A percentile compares a stretch with the other conserved stretches of the same genome.
These are phyloP conservation scores for Illadopsis cleaveri DNA, from an alignment of 2,113 vertebrate genomes.

Conservation along the genomic window DNA sequence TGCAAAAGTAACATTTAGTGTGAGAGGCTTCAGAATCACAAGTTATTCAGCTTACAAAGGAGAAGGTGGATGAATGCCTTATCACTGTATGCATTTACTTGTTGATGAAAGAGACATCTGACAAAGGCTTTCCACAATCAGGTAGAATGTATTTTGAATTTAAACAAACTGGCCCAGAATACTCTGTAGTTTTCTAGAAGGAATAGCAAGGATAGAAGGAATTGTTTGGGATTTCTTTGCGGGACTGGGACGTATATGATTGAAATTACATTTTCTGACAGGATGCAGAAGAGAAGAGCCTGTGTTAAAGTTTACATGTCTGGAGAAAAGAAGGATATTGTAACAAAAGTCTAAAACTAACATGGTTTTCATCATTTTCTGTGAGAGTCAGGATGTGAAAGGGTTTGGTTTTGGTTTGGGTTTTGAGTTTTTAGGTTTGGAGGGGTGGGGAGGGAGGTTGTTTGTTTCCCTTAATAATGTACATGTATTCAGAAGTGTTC, in stretches of 20 bases:
- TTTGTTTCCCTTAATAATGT: background rate
- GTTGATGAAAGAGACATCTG: background rate
- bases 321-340: background rate
- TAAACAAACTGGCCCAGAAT: background rate
- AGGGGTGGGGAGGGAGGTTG: accelerated
- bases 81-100: background rate
- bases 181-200: background rate
- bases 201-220: background rate
- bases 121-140: background rate
- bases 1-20: background rate
- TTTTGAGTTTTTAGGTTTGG: no score
- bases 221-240: background rate
- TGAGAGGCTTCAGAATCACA: background rate
- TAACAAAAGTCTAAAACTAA: background rate
- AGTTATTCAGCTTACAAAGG: background rate
- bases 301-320: background rate
- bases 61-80: background rate
- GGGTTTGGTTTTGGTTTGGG: background rate
- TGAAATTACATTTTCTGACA: background rate
- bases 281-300: background rate
- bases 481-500: background rate
- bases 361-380: accelerated
- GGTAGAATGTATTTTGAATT: background rate
- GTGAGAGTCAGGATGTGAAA: background rate
- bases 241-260: accelerated